A percentile compares a stretch with the other conserved stretches of the same genome.
Evolutionary conservation across 2,113 vertebrate species (phyloP).

Genomic region (Calonectris borealis): DNA sequence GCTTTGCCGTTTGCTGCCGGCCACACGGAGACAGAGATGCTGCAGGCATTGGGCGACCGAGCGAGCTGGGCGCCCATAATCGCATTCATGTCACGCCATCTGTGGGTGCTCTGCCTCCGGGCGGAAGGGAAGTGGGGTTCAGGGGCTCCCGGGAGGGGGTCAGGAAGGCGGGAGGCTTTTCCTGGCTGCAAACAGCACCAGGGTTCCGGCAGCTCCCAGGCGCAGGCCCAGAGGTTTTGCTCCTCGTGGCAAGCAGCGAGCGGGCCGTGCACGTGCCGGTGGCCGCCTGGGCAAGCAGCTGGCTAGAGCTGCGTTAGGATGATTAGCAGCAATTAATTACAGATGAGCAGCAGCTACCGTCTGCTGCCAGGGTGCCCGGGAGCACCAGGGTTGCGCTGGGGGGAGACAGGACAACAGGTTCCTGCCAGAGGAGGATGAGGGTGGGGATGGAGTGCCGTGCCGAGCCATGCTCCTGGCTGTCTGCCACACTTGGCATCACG

Average conservation of each 20-base stretch:
- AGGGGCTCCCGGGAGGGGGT: neutral
- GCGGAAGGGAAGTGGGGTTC: no score
- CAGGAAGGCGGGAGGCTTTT: neutral
- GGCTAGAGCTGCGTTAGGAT: neutral
- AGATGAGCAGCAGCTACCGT: neutral
- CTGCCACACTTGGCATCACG: neutral
- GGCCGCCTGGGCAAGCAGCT: neutral
- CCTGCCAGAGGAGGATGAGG: neutral
- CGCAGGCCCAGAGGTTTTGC: neutral
- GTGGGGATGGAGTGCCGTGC: neutral
- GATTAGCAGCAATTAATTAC: conserved; percentile 49
- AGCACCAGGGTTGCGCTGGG: neutral
- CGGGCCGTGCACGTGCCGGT: accelerated
- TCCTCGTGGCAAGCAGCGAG: neutral
- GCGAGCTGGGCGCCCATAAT: accelerated
- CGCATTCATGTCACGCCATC: accelerated
- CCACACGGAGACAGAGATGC: accelerated
- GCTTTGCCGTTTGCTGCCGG: neutral
- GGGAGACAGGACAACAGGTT: neutral
- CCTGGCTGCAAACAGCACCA: neutral
- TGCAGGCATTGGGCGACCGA: accelerated
- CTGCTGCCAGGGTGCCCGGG: neutral
- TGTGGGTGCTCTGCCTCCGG: neutral
- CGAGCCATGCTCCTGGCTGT: accelerated
- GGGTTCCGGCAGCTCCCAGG: neutral